Percentiles rank a stretch among this genome's conserved stretches.
Evolutionary conservation across 1,140 invertebrate genomes (phyloP).

Genomic region (Hylyphantes graminicola): DNA sequence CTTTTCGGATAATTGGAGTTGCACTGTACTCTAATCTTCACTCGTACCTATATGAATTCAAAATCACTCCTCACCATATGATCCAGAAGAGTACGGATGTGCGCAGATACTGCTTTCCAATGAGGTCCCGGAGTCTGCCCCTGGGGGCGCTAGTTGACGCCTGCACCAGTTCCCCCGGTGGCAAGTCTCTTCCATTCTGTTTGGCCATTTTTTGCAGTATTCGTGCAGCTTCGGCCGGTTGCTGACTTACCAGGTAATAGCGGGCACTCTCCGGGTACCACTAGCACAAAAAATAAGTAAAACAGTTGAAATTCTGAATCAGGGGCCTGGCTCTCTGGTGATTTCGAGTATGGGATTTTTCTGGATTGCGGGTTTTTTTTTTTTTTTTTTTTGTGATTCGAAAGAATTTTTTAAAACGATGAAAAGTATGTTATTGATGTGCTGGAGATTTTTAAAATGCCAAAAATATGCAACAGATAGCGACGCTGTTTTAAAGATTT

Average conservation of each 20-base stretch:
- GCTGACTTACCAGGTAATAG: slow-evolving; percentile 42
- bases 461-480: too few species aligned
- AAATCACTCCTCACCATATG: slow-evolving; percentile 24
- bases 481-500: too few species aligned
- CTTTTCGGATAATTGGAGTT: too few species aligned
- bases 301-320: neutral
- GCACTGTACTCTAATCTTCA: too few species aligned
- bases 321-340: too few species aligned
- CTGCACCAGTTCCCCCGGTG: neutral
- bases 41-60: too few species aligned
- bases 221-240: neutral
- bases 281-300: slow-evolving; percentile 5
- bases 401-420: too few species aligned
- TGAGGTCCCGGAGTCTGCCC: slow-evolving; percentile 11
- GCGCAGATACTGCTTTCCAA: slow-evolving; percentile 9
- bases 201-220: slow-evolving; percentile 36
- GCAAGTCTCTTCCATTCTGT: slow-evolving; percentile 10
- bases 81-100: slow-evolving; percentile 32
- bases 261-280: slow-evolving; percentile 53
- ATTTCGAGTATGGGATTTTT: too few species aligned
- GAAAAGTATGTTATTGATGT: too few species aligned
- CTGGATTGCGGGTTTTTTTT: too few species aligned
- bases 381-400: too few species aligned
- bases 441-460: too few species aligned
- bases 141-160: neutral